Evolutionary conservation across 2,888 invertebrate genomes (phyloP), one percentile per base, ranked within the genome.

Genomic region (Lumbricus terrestris): DNA sequence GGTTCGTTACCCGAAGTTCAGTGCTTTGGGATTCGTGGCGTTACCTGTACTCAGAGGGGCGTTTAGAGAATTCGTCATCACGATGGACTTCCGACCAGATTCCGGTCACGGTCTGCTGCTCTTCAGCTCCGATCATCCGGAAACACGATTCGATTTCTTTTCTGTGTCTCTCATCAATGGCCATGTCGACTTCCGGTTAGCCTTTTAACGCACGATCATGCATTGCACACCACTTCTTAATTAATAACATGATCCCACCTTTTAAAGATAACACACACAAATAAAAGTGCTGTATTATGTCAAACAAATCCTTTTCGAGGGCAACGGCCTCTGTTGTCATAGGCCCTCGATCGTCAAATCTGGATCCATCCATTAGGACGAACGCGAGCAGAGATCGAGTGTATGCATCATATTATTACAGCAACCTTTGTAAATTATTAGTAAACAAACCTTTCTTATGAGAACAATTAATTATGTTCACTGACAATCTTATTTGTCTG

Each of bases 11-110:
- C 95, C 95, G 23, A 93, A 93, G 90, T 98, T 98, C 95, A 98
- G 98, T 95, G 98, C 98, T 1, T 97, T 98, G 4, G 98, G 98
- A 90, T 98, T 97, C 95, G 96, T 98, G 89, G 96, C 97, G 90
- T 97, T 98, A 94, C 97, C 97, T 1, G 97, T 98, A 5, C 96
- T 98, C 82, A 97, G 97, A 0, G 97, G 97, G 93, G 96, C 97
- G 18, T 97, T 97, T 35, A 96, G 97, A 89, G 97, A 97, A 38
- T 98, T 98, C 97, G 96, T 85, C 85, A 37, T 85, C 94, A 95
- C 97, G 95, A 96, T 98, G 91, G 97, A 97, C 54, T 95, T 98
- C 92, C 98, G 97, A 94, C 97, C 98, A 23, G 93, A 93, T 82
- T 93, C 93, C 42, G 96, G 96, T 1, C 97, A 97, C 94, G 98